Conservation (phyloP, 2,113 vertebrate species). For the Pangasianodon hypophthalmus region DNA sequence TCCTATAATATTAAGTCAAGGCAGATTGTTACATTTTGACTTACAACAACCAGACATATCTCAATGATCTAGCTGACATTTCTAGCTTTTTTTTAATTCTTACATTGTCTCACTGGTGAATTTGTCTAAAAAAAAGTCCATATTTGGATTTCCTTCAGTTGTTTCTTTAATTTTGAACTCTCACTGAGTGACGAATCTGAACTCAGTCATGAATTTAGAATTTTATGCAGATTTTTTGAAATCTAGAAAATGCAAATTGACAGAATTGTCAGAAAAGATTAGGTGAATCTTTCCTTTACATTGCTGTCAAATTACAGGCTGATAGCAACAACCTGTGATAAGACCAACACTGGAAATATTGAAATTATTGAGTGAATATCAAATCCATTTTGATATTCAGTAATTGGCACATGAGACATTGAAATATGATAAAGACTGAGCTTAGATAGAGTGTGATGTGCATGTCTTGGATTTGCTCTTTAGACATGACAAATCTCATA, state of each 20-base stretch:
- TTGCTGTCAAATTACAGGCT: neutral
- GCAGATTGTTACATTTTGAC: neutral
- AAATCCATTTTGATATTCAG: neutral
- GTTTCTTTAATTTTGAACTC: neutral
- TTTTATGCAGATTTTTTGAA: neutral
- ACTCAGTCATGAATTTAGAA: neutral
- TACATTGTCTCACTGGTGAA: neutral
- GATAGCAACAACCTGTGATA: neutral
- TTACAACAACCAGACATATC: neutral
- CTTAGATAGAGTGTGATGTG: neutral
- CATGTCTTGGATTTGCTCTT: neutral
- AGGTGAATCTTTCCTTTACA: neutral
- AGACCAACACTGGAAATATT: neutral
- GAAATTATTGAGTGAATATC: neutral
- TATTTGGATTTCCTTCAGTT: neutral
- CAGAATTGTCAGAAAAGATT: neutral
- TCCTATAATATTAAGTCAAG: neutral
- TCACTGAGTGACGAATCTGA: neutral
- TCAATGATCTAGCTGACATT: neutral
- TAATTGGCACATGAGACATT: neutral
- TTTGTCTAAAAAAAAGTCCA: neutral
- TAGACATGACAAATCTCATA: neutral
- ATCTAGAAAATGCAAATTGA: neutral
- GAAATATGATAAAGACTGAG: neutral
- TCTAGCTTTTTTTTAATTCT: neutral